Conservation (phyloP, 1,140 invertebrate species). For the Cataglyphis hispanica region DNA sequence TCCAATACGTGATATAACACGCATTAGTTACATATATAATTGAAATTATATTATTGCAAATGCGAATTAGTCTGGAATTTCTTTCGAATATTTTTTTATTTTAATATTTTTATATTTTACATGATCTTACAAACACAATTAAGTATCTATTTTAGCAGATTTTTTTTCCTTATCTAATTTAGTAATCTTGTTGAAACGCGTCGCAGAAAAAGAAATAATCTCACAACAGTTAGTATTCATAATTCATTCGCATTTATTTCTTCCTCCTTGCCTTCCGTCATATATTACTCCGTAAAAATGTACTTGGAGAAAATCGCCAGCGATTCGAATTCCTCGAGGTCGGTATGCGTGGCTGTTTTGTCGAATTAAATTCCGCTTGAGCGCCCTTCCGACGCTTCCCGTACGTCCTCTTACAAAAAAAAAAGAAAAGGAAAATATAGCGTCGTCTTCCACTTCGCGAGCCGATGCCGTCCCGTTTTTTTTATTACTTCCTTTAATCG, state of each 20-base stretch:
- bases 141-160: not conserved
- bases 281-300: conserved; percentile 63
- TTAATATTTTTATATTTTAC: not conserved
- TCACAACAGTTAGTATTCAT: conserved; percentile 43
- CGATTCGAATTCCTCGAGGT: conserved; percentile 40
- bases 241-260: conserved; percentile 49
- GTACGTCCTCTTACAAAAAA: not conserved
- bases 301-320: conserved; percentile 45
- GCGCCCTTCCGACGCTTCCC: conserved; percentile 26
- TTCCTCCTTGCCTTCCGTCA: not conserved
- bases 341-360: conserved; percentile 61
- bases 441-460: conserved; percentile 17
- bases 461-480: conserved; percentile 29
- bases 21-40: not conserved
- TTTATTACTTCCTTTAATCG: conserved; percentile 48
- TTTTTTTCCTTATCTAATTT: not conserved
- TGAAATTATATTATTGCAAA: not conserved
- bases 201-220: conserved; percentile 47
- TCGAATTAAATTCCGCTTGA: conserved; percentile 62
- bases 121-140: not conserved
- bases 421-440: conserved; percentile 4
- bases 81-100: too few species aligned
- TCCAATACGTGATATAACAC: not conserved
- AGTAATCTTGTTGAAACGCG: conserved; percentile 21
- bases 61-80: not conserved